These are phyloP conservation scores for Allenopithecus nigroviridis DNA, from an alignment of 2,797 vertebrate genomes.

Conservation along the genomic window DNA sequence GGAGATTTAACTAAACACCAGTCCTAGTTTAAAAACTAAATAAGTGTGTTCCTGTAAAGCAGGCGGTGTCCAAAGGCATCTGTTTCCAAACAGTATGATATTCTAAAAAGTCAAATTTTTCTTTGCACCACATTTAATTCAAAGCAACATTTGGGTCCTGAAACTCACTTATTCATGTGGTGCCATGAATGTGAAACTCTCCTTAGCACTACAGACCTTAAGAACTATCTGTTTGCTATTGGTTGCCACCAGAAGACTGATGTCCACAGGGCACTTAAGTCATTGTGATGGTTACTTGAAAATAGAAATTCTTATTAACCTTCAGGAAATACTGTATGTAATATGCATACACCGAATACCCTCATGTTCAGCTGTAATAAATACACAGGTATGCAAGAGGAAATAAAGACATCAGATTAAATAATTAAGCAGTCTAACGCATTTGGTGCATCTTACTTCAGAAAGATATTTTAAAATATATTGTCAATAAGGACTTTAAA, in stretches of 20 bases:
- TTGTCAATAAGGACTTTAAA: background rate
- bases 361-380: rapidly evolving
- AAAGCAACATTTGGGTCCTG: background rate
- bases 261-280: background rate
- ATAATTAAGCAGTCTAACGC: background rate
- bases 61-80: constrained; percentile 33
- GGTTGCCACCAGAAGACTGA: background rate
- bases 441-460: background rate
- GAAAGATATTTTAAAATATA: background rate
- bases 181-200: rapidly evolving
- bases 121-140: background rate
- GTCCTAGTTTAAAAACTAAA: constrained; percentile 79
- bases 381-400: background rate
- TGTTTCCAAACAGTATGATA: constrained; percentile 5
- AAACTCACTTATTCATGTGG: background rate
- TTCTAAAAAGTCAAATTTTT: background rate
- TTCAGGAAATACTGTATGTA: background rate
- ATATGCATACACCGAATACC: background rate
- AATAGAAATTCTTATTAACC: constrained; percentile 5
- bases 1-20: constrained; percentile 87
- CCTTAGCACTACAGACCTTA: background rate
- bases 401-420: constrained; percentile 31
- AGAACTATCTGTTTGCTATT: background rate
- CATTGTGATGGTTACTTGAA: constrained; percentile 23
- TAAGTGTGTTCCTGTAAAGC: constrained; percentile 71